A percentile compares a stretch with the other conserved stretches of the same genome.
Conservation (phyloP, 2,888 invertebrate species). For the Labia minor region DNA sequence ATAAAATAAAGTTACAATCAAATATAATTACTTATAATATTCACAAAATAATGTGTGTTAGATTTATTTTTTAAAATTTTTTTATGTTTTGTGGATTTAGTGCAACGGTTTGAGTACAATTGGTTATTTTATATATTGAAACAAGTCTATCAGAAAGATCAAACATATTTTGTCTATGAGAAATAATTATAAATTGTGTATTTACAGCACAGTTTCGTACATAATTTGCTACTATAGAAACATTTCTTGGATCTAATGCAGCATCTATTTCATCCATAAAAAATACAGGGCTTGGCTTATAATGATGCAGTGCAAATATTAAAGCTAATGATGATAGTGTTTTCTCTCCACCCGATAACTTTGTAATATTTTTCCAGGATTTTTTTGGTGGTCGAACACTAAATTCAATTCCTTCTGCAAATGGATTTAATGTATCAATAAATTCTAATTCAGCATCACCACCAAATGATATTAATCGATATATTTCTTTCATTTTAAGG, state of each 20-base stretch:
- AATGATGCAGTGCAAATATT: conserved; percentile 95
- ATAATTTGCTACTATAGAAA: conserved; percentile 94
- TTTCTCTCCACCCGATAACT: conserved; percentile 96
- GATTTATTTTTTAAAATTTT: too few relatives aligned
- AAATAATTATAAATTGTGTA: conserved; percentile 97
- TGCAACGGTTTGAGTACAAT: conserved; percentile 71
- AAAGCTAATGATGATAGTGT: conserved; percentile 89
- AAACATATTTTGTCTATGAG: conserved; percentile 94
- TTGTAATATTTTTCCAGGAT: conserved; percentile 96
- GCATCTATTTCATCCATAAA: conserved; percentile 99
- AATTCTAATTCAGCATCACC: conserved; percentile 94
- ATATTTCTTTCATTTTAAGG: conserved; percentile 88
- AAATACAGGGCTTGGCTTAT: conserved; percentile 94
- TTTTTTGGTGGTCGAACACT: conserved; percentile 96
- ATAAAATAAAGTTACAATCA: too few relatives aligned
- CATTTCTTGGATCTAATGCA: conserved; percentile 94
- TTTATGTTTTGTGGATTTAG: conserved; percentile 40
- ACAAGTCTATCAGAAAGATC: conserved; percentile 84
- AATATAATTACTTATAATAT: too few relatives aligned
- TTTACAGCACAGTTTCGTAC: conserved; percentile 91
- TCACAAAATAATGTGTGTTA: too few relatives aligned
- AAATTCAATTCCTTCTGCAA: conserved; percentile 91
- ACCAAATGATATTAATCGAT: conserved; percentile 93
- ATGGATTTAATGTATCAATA: conserved; percentile 90
- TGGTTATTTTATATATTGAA: conserved; percentile 90